Percentiles rank a stretch among this genome's conserved stretches.
Conservation (phyloP, 2,888 invertebrate species). For the Drosophila tanythrix region DNA sequence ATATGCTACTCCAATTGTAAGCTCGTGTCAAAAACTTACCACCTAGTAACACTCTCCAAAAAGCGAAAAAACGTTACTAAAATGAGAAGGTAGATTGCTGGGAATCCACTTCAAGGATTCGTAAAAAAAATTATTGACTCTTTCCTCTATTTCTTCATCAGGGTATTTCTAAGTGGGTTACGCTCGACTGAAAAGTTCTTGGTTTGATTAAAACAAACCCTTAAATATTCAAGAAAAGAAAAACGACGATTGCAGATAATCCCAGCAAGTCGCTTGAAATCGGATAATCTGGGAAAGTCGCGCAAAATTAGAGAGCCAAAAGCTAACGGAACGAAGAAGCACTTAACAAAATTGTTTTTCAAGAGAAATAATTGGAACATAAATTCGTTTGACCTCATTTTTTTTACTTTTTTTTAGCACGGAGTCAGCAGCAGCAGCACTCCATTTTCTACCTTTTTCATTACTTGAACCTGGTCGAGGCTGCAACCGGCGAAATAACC, state of each 20-base stretch:
- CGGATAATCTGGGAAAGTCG: slow-evolving; percentile 18
- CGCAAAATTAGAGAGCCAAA: background rate
- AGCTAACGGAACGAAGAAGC: slow-evolving; percentile 36
- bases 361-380: slow-evolving; percentile 54
- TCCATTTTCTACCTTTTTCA: slow-evolving; percentile 17
- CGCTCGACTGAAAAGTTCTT: background rate
- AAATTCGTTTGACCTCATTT: slow-evolving; percentile 52
- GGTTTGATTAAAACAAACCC: slow-evolving; percentile 9
- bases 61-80: background rate
- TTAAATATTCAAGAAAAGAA: slow-evolving; percentile 2
- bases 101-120: background rate
- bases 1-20: background rate
- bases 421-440: slow-evolving; percentile 19
- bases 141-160: background rate
- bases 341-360: slow-evolving; percentile 57
- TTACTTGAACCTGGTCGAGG: slow-evolving; percentile 35
- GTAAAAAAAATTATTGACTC: background rate
- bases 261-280: slow-evolving; percentile 6
- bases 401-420: slow-evolving; percentile 12
- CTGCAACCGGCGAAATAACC: slow-evolving; percentile 3
- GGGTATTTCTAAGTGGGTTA: background rate
- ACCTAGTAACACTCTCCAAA: background rate
- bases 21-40: background rate
- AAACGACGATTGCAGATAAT: slow-evolving; percentile 18
- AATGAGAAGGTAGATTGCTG: background rate